Percentiles rank a stretch among this genome's conserved stretches.
Evolutionary conservation across 1,140 invertebrate species (phyloP).

Genomic region (Ostrea denselamellosa): DNA sequence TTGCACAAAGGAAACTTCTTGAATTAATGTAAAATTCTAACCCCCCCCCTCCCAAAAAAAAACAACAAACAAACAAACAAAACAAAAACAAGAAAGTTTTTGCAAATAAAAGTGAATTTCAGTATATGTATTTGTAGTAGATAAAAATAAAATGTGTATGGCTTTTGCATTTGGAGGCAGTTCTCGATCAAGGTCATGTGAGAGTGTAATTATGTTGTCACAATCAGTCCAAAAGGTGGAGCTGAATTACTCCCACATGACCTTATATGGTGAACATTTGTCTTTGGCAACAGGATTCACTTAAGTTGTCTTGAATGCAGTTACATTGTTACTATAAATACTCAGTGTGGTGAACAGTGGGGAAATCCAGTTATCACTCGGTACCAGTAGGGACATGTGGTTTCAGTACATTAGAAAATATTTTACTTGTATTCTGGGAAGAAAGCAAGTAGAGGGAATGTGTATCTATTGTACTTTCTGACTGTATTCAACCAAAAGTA

Average conservation of each 20-base stretch:
- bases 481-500: not conserved
- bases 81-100: too few relatives aligned
- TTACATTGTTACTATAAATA: slow-evolving; percentile 12
- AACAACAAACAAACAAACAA: too few relatives aligned
- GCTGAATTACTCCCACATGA: not conserved
- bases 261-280: slow-evolving; percentile 6
- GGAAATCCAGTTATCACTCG: not conserved
- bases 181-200: not conserved
- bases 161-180: slow-evolving; percentile 7
- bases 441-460: slow-evolving; percentile 12
- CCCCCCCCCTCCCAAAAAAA: too few relatives aligned
- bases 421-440: slow-evolving; percentile 22
- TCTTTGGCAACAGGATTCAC: slow-evolving; percentile 25
- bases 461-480: not conserved
- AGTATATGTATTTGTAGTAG: too few relatives aligned
- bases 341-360: not conserved
- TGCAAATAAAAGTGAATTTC: too few relatives aligned
- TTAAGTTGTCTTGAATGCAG: slow-evolving; percentile 21
- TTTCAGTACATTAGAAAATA: not conserved
- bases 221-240: too few relatives aligned
- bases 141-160: not conserved
- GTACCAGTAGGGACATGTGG: slow-evolving; percentile 3
- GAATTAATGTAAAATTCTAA: too few relatives aligned
- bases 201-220: too few relatives aligned
- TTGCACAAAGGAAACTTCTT: too few relatives aligned